A percentile compares a stretch with the other conserved stretches of the same genome.
These are phyloP conservation scores for Tylochromis polylepis DNA, from an alignment of 2,113 vertebrate genomes.

Conservation along the genomic window DNA sequence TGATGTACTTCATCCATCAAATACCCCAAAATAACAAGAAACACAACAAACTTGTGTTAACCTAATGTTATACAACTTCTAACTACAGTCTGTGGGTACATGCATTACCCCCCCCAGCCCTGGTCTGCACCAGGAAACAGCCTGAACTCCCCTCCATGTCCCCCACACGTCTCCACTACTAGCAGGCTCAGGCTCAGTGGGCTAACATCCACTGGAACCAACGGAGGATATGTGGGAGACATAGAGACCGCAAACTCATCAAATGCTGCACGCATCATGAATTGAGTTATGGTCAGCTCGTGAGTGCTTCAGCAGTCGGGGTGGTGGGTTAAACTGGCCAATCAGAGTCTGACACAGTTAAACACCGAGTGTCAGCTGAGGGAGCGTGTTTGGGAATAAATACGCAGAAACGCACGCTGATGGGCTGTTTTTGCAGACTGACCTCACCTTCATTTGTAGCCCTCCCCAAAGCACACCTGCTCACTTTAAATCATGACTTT, in stretches of 20 bases:
- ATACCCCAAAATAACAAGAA: not conserved
- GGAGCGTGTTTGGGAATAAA: not conserved
- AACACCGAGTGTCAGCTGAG: not conserved
- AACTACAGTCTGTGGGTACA: not conserved
- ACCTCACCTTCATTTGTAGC: not conserved
- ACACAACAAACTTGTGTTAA: not conserved
- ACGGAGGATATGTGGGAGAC: not conserved
- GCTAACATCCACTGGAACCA: not conserved
- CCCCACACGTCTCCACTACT: not conserved
- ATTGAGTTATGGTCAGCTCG: not conserved
- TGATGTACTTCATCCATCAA: not conserved
- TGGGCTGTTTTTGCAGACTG: not conserved
- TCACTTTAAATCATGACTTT: not conserved
- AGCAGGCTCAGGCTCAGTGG: not conserved
- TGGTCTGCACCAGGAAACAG: not conserved
- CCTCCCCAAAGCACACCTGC: not conserved
- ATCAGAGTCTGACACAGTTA: not conserved
- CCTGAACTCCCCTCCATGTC: not conserved
- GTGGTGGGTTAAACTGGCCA: not conserved
- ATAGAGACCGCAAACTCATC: not conserved
- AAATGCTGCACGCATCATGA: not conserved
- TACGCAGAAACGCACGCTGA: not conserved
- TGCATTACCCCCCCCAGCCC: not conserved
- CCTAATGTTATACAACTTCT: not conserved
- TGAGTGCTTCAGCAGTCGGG: not conserved